A percentile compares a stretch with the other conserved stretches of the same genome.
phyloP scores from a whole-genome alignment of 2,797 vertebrate genomes.

The Intellagama lesueurii region DNA sequence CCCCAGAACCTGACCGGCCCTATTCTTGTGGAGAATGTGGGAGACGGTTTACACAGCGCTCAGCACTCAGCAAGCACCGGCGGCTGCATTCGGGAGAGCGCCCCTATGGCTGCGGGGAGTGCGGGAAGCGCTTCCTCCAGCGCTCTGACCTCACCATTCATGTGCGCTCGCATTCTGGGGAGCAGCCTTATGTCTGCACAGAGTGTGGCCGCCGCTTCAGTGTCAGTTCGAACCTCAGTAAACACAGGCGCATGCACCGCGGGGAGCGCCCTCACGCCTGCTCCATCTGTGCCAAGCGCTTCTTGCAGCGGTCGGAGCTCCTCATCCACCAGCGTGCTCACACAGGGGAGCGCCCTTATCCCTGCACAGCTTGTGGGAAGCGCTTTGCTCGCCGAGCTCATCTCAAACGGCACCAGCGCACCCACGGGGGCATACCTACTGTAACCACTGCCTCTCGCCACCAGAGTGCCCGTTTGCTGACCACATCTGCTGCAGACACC shows the following conservation, averaged over 20 bases:
- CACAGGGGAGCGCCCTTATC: slow-evolving; percentile 72
- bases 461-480: slow-evolving; percentile 7
- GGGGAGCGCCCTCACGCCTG: slow-evolving; percentile 74
- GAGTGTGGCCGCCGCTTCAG: slow-evolving; percentile 75
- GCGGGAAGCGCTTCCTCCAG: slow-evolving; percentile 73
- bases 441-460: background rate
- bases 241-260: slow-evolving; percentile 69
- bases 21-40: slow-evolving; percentile 41
- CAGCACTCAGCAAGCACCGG: slow-evolving; percentile 69
- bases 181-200: slow-evolving; percentile 73
- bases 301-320: slow-evolving; percentile 70
- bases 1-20: slow-evolving; percentile 40
- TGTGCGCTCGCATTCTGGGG: slow-evolving; percentile 72
- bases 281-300: slow-evolving; percentile 70
- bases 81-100: slow-evolving; percentile 73
- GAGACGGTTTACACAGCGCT: slow-evolving; percentile 48
- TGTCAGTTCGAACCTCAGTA: slow-evolving; percentile 73
- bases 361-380: slow-evolving; percentile 70
- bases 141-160: slow-evolving; percentile 73
- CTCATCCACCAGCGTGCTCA: slow-evolving; percentile 74
- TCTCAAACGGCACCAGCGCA: slow-evolving; percentile 67
- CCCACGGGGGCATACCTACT: slow-evolving; percentile 60
- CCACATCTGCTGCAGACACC: background rate
- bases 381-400: slow-evolving; percentile 70
- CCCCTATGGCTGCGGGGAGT: slow-evolving; percentile 71